These are phyloP conservation scores for Solenopsis invicta DNA, from an alignment of 1,140 invertebrate species.

Conservation along the genomic window DNA sequence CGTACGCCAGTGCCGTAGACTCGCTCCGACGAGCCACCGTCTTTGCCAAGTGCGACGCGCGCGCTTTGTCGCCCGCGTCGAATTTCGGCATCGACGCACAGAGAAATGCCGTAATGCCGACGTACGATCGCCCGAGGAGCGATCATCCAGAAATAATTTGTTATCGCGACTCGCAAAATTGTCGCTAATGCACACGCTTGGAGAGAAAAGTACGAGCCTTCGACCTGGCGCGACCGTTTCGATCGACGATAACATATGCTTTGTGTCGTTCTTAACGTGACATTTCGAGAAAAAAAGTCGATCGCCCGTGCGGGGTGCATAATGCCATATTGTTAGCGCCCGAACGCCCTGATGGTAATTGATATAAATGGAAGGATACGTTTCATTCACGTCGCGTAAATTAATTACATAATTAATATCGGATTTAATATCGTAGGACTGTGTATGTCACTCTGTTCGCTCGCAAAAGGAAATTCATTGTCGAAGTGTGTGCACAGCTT, in stretches of 20 bases:
- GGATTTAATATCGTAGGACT: slow-evolving; percentile 71
- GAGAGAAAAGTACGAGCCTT: too few relatives aligned
- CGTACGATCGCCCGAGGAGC: background rate
- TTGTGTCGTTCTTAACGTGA: slow-evolving; percentile 1
- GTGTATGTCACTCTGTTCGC: slow-evolving; percentile 67
- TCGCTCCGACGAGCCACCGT: background rate
- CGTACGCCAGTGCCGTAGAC: slow-evolving; percentile 76
- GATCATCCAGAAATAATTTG: background rate
- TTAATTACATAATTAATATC: slow-evolving; percentile 78
- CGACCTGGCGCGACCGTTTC: background rate
- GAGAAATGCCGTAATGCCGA: slow-evolving; percentile 8
- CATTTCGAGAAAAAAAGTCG: slow-evolving; percentile 63
- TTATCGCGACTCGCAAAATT: background rate
- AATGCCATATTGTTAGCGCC: slow-evolving; percentile 71
- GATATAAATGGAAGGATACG: slow-evolving; percentile 62
- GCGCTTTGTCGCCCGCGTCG: background rate
- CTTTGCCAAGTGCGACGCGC: background rate
- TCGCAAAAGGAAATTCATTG: slow-evolving; percentile 71
- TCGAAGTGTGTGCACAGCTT: slow-evolving; percentile 64
- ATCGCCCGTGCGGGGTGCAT: slow-evolving; percentile 52
- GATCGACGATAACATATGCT: slow-evolving; percentile 29
- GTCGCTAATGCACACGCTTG: too few relatives aligned
- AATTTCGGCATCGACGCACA: background rate
- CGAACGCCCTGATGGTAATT: slow-evolving; percentile 55
- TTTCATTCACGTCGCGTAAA: slow-evolving; percentile 74